Percentiles rank a stretch among this genome's conserved stretches.
Conservation (phyloP, 2,888 invertebrate species). For the Tenthredo notha region DNA sequence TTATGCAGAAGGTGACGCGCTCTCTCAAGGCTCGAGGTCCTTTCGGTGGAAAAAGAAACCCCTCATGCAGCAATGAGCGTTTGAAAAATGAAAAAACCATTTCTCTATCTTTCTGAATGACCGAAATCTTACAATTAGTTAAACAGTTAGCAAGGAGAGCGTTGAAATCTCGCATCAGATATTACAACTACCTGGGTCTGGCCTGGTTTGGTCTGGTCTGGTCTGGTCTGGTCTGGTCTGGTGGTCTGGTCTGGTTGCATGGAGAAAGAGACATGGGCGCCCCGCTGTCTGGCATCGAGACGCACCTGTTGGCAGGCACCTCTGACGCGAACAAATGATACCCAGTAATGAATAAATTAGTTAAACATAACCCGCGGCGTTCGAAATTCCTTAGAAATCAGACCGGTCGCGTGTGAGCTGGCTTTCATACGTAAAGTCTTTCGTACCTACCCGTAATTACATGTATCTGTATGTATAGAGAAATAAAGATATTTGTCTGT, state of each 20-base stretch:
- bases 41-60: background rate
- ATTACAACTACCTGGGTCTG: background rate
- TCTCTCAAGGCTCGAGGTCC: background rate
- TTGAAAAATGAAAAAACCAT: background rate
- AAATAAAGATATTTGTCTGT: background rate
- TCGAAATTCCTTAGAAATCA: conserved; percentile 49
- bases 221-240: background rate
- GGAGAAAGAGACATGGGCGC: conserved; percentile 30
- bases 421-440: background rate
- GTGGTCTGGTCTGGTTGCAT: background rate
- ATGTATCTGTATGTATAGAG: background rate
- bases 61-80: background rate
- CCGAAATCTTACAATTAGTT: background rate
- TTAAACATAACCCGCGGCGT: conserved; percentile 10
- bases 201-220: background rate
- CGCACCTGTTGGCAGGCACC: conserved; percentile 48
- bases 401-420: background rate
- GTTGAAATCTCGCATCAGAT: background rate
- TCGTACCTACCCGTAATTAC: background rate
- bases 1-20: background rate
- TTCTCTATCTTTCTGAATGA: background rate
- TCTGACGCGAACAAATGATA: conserved; percentile 44
- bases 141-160: background rate
- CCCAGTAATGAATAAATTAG: conserved; percentile 50
- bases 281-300: conserved; percentile 48